Conservation (phyloP, 2,113 vertebrate species). For the Muscicapa adusta region DNA sequence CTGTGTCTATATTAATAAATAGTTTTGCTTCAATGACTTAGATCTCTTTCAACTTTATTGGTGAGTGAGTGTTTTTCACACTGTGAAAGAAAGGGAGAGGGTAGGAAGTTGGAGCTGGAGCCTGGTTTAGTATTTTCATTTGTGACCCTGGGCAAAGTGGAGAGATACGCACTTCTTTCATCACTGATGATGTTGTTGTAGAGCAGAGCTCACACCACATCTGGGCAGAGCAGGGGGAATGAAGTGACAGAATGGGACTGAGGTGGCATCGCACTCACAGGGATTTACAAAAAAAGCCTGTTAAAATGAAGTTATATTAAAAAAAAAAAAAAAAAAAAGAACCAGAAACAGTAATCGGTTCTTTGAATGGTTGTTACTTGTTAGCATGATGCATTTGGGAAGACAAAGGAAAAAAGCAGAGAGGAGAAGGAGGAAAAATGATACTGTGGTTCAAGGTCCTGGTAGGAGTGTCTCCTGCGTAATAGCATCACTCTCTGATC, state of each 20-base stretch:
- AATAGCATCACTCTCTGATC: not conserved
- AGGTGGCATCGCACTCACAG: accelerated
- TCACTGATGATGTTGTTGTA: accelerated
- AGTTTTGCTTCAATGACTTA: not conserved
- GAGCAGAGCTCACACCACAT: not conserved
- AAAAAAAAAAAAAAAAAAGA: not conserved
- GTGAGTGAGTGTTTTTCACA: not conserved
- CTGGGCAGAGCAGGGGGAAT: not conserved
- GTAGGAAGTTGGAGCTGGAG: not conserved
- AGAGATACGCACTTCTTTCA: not conserved
- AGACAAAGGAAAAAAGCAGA: not conserved
- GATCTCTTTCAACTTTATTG: not conserved
- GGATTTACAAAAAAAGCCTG: not conserved
- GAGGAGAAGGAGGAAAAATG: not conserved
- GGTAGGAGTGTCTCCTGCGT: not conserved
- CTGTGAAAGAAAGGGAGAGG: not conserved
- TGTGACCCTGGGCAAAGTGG: not conserved
- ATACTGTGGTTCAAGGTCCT: not conserved
- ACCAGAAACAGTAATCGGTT: not conserved
- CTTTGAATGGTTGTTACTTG: not conserved
- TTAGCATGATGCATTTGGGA: not conserved
- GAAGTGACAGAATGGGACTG: not conserved
- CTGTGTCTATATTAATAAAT: not conserved
- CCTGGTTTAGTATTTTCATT: not conserved
- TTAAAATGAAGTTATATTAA: not conserved